A percentile compares a stretch with the other conserved stretches of the same genome.
Conservation (phyloP, 1,140 invertebrate genomes). For the Caenorhabditis briggsae region DNA sequence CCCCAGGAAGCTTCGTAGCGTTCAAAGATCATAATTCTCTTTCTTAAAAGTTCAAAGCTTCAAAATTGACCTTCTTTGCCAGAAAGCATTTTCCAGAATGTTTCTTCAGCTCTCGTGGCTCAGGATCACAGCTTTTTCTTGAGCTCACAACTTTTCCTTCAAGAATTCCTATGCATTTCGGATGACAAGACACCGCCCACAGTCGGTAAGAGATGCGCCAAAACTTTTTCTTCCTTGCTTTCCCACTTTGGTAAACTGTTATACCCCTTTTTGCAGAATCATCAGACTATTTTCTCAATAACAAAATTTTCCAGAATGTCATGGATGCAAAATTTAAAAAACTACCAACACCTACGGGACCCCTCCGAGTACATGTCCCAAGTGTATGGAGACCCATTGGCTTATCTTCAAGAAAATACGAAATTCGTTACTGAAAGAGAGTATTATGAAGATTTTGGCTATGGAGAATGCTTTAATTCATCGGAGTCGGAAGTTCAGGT, state of each 20-base stretch:
- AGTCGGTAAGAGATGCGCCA: neutral
- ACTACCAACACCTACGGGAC: constrained; percentile 65
- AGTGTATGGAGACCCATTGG: constrained; percentile 65
- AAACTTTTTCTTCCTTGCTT: neutral
- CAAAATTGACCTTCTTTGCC: neutral
- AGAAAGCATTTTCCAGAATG: neutral
- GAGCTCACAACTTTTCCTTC: neutral
- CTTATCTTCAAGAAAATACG: constrained; percentile 63
- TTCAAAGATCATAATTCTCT: neutral
- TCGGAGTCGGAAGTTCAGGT: constrained; percentile 67
- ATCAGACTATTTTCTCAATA: neutral
- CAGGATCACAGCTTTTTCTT: neutral
- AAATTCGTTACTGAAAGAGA: constrained; percentile 66
- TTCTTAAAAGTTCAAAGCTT: neutral
- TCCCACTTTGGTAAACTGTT: neutral
- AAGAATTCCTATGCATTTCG: neutral
- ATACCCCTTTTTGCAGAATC: neutral
- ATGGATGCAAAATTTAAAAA: constrained; percentile 69
- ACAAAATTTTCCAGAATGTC: constrained; percentile 56
- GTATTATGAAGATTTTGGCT: constrained; percentile 66
- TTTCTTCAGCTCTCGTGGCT: too few relatives aligned
- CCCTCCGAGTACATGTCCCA: constrained; percentile 65
- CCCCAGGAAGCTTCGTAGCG: neutral
- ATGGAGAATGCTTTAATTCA: constrained; percentile 68
- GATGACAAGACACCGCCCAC: neutral